Evolutionary conservation across 2,113 vertebrate species (phyloP).

Genomic region (Dicaeum eximium): DNA sequence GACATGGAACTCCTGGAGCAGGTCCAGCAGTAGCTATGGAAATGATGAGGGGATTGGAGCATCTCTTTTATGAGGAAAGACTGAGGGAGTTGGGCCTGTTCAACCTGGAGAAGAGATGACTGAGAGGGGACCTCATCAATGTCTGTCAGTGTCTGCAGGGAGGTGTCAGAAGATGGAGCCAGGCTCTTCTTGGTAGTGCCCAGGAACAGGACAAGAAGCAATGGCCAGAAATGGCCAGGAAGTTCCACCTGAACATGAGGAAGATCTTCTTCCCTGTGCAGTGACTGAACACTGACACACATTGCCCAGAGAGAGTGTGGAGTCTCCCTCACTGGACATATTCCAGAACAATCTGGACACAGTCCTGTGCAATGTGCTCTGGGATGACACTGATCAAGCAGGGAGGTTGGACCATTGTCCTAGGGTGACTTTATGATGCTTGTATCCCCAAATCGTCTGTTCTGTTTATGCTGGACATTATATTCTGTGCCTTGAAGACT

Average conservation of each 20-base stretch:
- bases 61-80: not conserved
- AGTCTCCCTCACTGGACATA: not conserved
- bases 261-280: not conserved
- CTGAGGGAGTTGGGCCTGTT: not conserved
- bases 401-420: not conserved
- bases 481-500: no score
- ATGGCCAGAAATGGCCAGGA: not conserved
- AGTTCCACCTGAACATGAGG: not conserved
- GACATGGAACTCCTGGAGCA: not conserved
- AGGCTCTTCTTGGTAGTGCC: not conserved
- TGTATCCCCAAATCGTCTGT: no score
- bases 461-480: no score
- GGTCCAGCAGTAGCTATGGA: not conserved
- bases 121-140: not conserved
- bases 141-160: not conserved
- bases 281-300: not conserved
- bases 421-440: no score
- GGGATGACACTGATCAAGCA: not conserved
- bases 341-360: not conserved
- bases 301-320: not conserved
- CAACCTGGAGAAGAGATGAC: not conserved
- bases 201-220: not conserved
- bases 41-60: not conserved
- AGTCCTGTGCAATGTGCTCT: not conserved
- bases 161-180: not conserved